Evolutionary conservation across 2,888 invertebrate species (phyloP), one percentile per base, ranked within the genome.

Genomic region (Melanchra persicariae): DNA sequence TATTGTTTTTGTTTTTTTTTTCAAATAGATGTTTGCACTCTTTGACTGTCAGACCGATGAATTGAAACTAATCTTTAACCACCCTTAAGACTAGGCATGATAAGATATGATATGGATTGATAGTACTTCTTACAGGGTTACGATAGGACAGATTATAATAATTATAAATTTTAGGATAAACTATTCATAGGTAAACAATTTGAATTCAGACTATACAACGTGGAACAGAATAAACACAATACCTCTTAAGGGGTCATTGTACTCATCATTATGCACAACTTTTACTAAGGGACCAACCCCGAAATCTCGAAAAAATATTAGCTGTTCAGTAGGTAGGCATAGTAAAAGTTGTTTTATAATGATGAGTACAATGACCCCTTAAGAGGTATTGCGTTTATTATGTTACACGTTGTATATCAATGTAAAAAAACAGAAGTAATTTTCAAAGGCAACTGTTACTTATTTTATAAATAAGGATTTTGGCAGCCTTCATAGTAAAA

Each of bases 41-140:
- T 43, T 15, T 1, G 22, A 26, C 8, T 49, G 5, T 49, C 24
- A 22, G 49, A 26, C 15, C 34, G n/a, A 37, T 40, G 6, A 3
- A 24, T 59, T 10, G 6, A 17, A 17, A 26, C 7, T 58, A 37
- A 51, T 45, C 8, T 65, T n/a, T 37, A 22, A 64, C 30, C 63
- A 43, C 2, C 40, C 43, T 34, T n/a, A 49, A n/a, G 6, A 51
- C 24, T 55, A 49, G 6, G 47, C 49, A 58, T 1, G n/a, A 15
- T 47, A 47, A 26, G 4, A 37, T 69, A 49, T 51, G 7, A 43
- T 34, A 43, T 10, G 19, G 17, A 45, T 70, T 52, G 19, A 34
- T 37, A 45, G 40, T 73, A 66, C 45, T 55, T 69, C 59, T 64
- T 77, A 82, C 83, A 82, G 82, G 81, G 82, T 79, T 70, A 51